Evolutionary conservation across 2,797 vertebrate genomes (phyloP), one percentile per base, ranked within the genome.

Genomic region (Champsocephalus gunnari): DNA sequence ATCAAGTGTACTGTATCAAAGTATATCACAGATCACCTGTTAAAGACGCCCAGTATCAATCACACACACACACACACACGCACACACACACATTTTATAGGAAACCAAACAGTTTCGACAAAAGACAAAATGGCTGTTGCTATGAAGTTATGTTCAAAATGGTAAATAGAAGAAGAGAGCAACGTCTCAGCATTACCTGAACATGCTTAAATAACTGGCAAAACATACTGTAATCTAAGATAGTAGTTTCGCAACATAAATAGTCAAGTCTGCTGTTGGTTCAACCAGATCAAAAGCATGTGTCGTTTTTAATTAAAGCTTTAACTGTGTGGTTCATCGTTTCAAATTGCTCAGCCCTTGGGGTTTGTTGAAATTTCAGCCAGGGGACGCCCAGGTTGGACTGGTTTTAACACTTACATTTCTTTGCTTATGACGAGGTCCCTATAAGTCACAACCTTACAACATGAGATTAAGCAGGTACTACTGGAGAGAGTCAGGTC

Each of bases 11-110:
- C 24, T 24, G 24, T 4, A 28, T 38, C 34, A 38, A 57, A 44
- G 32, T 28, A 59, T 55, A 66, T 5, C 21, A n/a, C 14, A 73
- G 79, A 75, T 81, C 76, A 84, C 32, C 34, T 75, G 56, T 51
- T 72, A 70, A 48, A 62, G 62, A 66, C 62, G 79, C 63, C 47
- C 47, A 9, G 43, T 77, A 78, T 77, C 82, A 85, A 56, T 86
- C 78, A 85, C 55, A 19, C 51, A 73, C 44, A 67, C 28, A 28
- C 28, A 28, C 28, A 28, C 28, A 4, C 28, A 28, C 28, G 4
- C 28, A 28, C 24, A 3, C 24, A 28, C 3, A 28, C 24, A 28
- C 24, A 28, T 24, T 24, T 28, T 28, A 28, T 28, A 28, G 24
- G 24, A 3, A 3, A 28, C 24, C 3, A 28, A 28, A 28, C 24